Base-by-base conservation (phyloP, 2,888 invertebrate genomes). In the Hydrotaea diabolus region DNA sequence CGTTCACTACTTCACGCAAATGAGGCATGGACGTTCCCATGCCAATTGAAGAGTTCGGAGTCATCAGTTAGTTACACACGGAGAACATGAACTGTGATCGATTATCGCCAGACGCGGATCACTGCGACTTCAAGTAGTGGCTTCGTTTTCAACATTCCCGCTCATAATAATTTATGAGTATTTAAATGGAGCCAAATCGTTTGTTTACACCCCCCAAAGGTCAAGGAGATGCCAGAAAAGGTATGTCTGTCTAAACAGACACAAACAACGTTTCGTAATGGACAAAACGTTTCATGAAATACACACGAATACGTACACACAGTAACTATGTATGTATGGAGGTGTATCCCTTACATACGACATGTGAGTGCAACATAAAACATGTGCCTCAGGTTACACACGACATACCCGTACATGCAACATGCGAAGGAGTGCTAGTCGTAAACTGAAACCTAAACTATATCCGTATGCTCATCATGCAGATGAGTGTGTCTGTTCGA, bases 361-460 rank as follows among this genome's bases (percentile, higher is more conserved):
- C 11, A 26, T 59, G 59, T 26, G 59, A 66, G 19, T 69, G 31
- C 46, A 46, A 69, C 46, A 69, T 31, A 8, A 62, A 75, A 79
- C 19, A 79, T 76, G 75, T 78, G 76, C 64, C 64, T 76, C 79
- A 76, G 43, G 72, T 76, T 79, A 79, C 71, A 43, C 26, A 31
- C 31, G 19, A 17, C 64, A 64, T 64, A 46, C 46, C 15, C 17
- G 39, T 23, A 46, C 21, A 46, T 46, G 66, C 66, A 21, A 66
- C 39, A 66, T 15, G 23, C 23, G 23, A 39, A 69, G 8, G 69
- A 62, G 62, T 31, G 9, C 21, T 55, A 17, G 19, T 23, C 36
- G 76, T 64, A 83, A 83, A 79, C 46, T 57, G 59, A 82, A 76
- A 76, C 72, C 64, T 55, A 64, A 78, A 82, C 59, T 64, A 77